Evolutionary conservation across 2,888 invertebrate genomes (phyloP).

Genomic region (Apodemia duryi): DNA sequence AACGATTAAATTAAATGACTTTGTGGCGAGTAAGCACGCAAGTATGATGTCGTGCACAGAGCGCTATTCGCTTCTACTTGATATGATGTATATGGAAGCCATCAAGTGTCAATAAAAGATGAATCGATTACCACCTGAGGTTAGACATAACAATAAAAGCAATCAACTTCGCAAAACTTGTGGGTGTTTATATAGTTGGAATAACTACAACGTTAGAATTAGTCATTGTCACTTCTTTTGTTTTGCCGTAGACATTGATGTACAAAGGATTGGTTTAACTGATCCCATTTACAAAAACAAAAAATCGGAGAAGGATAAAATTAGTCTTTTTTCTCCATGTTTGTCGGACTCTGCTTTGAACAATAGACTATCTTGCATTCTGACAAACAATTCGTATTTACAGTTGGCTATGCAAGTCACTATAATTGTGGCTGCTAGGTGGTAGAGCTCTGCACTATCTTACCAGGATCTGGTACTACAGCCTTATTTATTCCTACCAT

Average conservation of each 20-base stretch:
- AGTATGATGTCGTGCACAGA: neutral
- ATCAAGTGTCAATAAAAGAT: slow-evolving; percentile 12
- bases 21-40: neutral
- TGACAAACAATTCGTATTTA: no score
- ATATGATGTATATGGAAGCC: slow-evolving; percentile 3
- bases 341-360: no score
- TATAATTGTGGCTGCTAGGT: no score
- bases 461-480: no score
- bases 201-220: neutral
- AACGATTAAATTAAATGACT: neutral
- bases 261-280: neutral
- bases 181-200: neutral
- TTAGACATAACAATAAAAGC: slow-evolving; percentile 10
- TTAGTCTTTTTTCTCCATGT: no score
- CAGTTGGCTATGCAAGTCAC: no score
- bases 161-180: slow-evolving; percentile 9
- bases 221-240: neutral
- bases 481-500: no score
- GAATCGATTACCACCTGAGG: slow-evolving; percentile 10
- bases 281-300: no score
- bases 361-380: no score
- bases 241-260: neutral
- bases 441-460: no score
- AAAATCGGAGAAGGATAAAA: no score
- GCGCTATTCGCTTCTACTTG: neutral